phyloP scores from a whole-genome alignment of 2,888 invertebrate species.

The Calliphora vomitoria region DNA sequence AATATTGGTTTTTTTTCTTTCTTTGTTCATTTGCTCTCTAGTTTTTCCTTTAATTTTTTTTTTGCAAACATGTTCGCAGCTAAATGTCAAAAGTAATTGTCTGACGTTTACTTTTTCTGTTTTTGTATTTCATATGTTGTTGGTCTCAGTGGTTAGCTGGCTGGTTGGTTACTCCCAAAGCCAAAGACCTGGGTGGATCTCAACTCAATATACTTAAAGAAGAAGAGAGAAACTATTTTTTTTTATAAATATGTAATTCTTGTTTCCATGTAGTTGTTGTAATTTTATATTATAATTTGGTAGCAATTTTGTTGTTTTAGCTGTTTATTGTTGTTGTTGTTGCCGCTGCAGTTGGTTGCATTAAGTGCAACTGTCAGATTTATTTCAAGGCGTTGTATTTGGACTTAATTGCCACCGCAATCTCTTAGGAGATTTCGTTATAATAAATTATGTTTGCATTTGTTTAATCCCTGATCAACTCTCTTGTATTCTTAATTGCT shows the following conservation, averaged over 20 bases:
- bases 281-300: conserved; percentile 69
- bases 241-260: conserved; percentile 17
- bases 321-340: conserved; percentile 21
- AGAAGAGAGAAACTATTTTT: conserved; percentile 39
- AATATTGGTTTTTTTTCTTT: conserved; percentile 75
- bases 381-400: conserved; percentile 72
- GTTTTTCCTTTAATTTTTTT: conserved; percentile 38
- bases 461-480: conserved; percentile 63
- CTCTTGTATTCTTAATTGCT: conserved; percentile 64
- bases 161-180: conserved; percentile 61
- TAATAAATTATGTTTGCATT: conserved; percentile 65
- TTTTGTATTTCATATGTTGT: conserved; percentile 18
- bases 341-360: conserved; percentile 51
- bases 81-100: conserved; percentile 76
- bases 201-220: conserved; percentile 16
- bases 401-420: conserved; percentile 72
- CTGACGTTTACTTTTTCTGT: conserved; percentile 64
- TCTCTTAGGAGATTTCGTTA: conserved; percentile 67
- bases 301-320: conserved; percentile 54
- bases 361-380: conserved; percentile 71
- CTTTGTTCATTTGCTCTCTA: conserved; percentile 38
- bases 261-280: conserved; percentile 45
- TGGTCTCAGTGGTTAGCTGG: conserved; percentile 46
- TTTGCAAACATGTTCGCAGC: conserved; percentile 68
- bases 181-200: conserved; percentile 69